Evolutionary conservation across 2,113 vertebrate species (phyloP), one percentile per base, ranked within the genome.

Genomic region (Seriola quinqueradiata): DNA sequence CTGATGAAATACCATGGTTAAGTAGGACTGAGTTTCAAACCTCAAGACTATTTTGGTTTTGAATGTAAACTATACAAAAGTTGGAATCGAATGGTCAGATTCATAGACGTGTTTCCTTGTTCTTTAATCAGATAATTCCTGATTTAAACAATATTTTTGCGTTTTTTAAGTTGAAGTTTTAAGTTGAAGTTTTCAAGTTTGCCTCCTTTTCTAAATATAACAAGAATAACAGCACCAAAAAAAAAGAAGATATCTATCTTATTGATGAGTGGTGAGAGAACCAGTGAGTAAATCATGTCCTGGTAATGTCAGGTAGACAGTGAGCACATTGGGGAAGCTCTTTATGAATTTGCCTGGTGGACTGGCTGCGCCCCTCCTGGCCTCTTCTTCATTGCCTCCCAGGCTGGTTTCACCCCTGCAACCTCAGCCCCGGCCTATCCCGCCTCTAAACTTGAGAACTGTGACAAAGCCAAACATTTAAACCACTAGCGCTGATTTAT

Each of bases 391-490:
- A 0, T 66, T 80, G 67, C 83, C 90, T 89, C 79, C 83, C 66
- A 84, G 83, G 86, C 88, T 79, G 87, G 71, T 38, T 88, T 91
- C 89, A 87, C 80, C 85, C 69, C 82, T 81, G 67, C 82, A 85
- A 75, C 89, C 83, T 85, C 77, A 8, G 40, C 61, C 40, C 84
- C 40, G 61, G 87, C 77, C 83, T 76, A 76, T 60, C 63, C 83
- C 48, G 54, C 81, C 86, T 87, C 91, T 88, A 89, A 92, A 93
- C 90, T 87, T 92, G 89, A 93, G 91, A 93, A 91, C 90, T 93
- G 90, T 93, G 93, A 91, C 93, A 94, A 92, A 93, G 67, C 75
- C 82, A 90, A 93, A 93, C 89, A 89, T 92, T 92, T 93, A 82
- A 89, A 91, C 80, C 87, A 80, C 77, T 69, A 32, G 84, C 17